phyloP scores from a whole-genome alignment of 2,113 vertebrate species.

The Brachyhypopomus occidentalis region DNA sequence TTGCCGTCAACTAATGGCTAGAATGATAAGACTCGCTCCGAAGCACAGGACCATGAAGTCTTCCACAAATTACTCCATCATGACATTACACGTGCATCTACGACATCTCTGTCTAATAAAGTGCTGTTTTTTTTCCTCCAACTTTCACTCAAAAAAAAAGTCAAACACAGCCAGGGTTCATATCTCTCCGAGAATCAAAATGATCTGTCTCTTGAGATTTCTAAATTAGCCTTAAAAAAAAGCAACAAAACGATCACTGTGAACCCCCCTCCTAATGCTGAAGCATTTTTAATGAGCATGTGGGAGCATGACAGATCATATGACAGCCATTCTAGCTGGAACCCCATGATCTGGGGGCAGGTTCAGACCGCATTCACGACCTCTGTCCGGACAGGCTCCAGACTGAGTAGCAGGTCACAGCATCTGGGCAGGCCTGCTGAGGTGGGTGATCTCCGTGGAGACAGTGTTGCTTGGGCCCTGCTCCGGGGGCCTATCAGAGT shows the following conservation, averaged over 20 bases:
- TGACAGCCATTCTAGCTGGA: background rate
- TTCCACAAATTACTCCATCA: background rate
- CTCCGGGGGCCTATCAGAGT: constrained; percentile 20
- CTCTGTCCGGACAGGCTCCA: background rate
- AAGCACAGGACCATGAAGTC: background rate
- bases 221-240: background rate
- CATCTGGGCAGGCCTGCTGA: constrained; percentile 30
- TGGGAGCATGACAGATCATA: background rate
- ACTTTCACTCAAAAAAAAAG: too few relatives aligned
- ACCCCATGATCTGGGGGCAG: background rate
- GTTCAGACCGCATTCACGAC: background rate
- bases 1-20: background rate
- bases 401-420: constrained; percentile 24
- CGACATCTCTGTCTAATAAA: background rate
- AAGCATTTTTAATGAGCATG: background rate
- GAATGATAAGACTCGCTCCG: background rate
- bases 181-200: constrained; percentile 5
- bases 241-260: background rate
- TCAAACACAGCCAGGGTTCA: background rate
- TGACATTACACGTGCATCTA: constrained; percentile 2
- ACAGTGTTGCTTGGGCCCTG: background rate
- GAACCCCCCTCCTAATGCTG: background rate
- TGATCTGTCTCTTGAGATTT: background rate
- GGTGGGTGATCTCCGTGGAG: constrained; percentile 24
- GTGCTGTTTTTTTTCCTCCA: too few relatives aligned